Evolutionary conservation across 2,113 vertebrate genomes (phyloP), one percentile per base, ranked within the genome.

Genomic region (Ovibos moschatus): DNA sequence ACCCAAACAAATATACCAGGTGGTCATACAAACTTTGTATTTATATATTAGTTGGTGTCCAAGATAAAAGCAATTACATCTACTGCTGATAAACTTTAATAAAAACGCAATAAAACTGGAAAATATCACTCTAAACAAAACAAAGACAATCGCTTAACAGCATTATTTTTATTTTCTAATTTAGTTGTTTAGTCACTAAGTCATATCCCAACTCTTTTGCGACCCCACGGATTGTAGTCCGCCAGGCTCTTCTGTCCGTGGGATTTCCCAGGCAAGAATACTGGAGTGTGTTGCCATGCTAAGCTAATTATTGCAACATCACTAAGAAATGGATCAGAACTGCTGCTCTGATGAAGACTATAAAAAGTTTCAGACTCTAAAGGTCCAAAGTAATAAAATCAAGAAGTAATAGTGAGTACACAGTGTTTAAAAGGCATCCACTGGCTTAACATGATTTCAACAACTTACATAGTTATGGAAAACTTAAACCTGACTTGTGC

Each of bases 101-200:
- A 30, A 71, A 71, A 93, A 83, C 9, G 2, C 47, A 94, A 50
- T 76, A 91, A 92, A 91, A 87, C 36, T 50, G 15, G 16, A 94
- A 94, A 94, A 57, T n/a, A 62, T 55, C 21, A 83, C 9, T 33
- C 25, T 76, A 89, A 92, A 91, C 6, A 93, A 81, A 95, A 84
- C 11, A 92, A 89, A 96, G 64, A 45, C 53, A 74, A 94, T 25
- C 45, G 12, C 51, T 86, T 83, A 92, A n/a, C 67, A 91, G 60
- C 8, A 92, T 84, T 47, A 74, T 62, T 88, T 82, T 84, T 74
- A 86, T 89, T 95, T 97, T 91, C 82, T 93, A 51, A 97, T 87
- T 94, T 88, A 58, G 43, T 43, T 76, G 36, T 43, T 76, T 7
- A 76, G 71, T 40, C 40, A 76, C 71, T 27, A 43, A 76, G 36